Base-by-base conservation (phyloP, 2,113 vertebrate genomes). In the Hypomesus transpacificus region DNA sequence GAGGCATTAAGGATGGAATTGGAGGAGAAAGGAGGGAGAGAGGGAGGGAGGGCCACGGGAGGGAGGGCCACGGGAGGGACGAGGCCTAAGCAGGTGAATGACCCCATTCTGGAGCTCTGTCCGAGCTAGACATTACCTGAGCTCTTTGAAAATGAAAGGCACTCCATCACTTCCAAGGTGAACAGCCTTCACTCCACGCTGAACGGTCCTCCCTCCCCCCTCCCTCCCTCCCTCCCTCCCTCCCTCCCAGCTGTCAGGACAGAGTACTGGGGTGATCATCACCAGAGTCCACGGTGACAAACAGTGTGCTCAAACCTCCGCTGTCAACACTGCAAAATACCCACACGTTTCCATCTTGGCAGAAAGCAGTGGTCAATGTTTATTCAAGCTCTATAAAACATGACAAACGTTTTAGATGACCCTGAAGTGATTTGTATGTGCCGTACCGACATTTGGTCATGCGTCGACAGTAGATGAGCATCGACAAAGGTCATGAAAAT, bases 161-260 rank as follows among this genome's bases (percentile, higher is more conserved):
- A 71, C 71, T 78, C 62, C 17, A 78, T 78, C 75, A 71, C 62
- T 59, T 52, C 67, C 66, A 73, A 74, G 71, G 73, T 65, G 18
- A 73, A 77, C 67, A 63, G 62, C 26, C 39, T 52, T 80, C 74
- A 68, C 53, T 77, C 39, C 21, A 22, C 53, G 13, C 2, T 66
- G 28, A 13, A 67, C 57, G 61, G 14, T 62, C 8, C 0, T 4
- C 24, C n/a, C n/a, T 60, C 17, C 4, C 17, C 54, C 54, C 54
- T n/a, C 53, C 53, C 53, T n/a, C 53, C 53, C 3, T 56, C 54
- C 17, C 6, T 28, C 22, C 26, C 60, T 18, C 60, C 14, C 2
- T 62, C 28, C 26, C 17, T 53, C 69, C 2, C 60, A 53, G 69
- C 28, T 59, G 53, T 39, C 31, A 70, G 56, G 39, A 9, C 13